These are phyloP conservation scores for Salvelinus fontinalis DNA, from an alignment of 2,113 vertebrate genomes.

Conservation along the genomic window DNA sequence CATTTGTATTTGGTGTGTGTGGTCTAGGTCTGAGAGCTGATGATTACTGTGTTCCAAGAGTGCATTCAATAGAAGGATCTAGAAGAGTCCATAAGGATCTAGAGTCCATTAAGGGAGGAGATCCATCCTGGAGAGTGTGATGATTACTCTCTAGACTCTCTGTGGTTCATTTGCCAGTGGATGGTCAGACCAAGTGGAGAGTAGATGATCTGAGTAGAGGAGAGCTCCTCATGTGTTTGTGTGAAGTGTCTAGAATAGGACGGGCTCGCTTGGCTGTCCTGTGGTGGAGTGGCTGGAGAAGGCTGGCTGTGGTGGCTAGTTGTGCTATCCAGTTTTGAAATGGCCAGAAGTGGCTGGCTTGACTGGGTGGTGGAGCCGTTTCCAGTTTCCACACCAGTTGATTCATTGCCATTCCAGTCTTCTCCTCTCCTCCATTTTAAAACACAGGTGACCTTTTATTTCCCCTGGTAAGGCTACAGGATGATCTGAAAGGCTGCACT, in stretches of 20 bases:
- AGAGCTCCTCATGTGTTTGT: not conserved
- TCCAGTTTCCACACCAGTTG: constrained; percentile 49
- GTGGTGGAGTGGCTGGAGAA: not conserved
- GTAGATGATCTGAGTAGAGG: no score
- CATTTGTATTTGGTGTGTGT: not conserved
- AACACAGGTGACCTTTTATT: constrained; percentile 67
- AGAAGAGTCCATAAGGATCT: not conserved
- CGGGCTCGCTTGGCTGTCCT: not conserved
- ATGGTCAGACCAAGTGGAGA: not conserved
- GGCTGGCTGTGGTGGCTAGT: not conserved
- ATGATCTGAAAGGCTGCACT: constrained; percentile 52
- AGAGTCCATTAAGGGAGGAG: not conserved
- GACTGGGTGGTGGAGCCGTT: constrained; percentile 7
- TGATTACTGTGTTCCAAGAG: not conserved
- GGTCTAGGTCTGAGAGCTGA: not conserved
- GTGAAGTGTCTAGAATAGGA: not conserved
- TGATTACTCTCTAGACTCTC: not conserved
- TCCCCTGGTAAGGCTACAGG: constrained; percentile 36
- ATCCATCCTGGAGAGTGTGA: not conserved
- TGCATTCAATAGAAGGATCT: not conserved
- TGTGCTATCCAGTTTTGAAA: no score
- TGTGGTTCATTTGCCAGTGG: not conserved
- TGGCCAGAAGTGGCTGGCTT: not conserved
- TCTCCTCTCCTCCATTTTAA: constrained; percentile 40
- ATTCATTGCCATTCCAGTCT: constrained; percentile 49